Conservation (phyloP, 37 sponge, comb jelly and placozoan species). For the Amphimedon queenslandica region DNA sequence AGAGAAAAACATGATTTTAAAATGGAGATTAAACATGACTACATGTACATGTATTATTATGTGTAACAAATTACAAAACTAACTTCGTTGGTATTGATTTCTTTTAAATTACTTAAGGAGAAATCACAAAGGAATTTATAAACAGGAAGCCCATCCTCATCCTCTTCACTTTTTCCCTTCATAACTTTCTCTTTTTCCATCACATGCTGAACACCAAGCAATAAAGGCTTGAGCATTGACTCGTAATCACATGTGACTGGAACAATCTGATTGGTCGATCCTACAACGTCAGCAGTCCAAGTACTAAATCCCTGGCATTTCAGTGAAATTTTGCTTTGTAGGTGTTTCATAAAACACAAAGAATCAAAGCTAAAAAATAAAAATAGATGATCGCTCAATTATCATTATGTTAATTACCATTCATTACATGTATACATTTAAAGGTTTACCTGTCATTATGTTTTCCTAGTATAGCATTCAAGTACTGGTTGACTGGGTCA, state of each 20-base stretch:
- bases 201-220: conserved; percentile 32
- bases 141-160: not conserved
- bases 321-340: not conserved
- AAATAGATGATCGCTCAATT: not conserved
- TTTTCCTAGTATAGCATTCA: too few relatives aligned
- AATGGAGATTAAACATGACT: too few relatives aligned
- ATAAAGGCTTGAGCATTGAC: not conserved
- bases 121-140: not conserved
- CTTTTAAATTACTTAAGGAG: not conserved
- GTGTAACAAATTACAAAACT: too few relatives aligned
- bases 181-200: conserved; percentile 13
- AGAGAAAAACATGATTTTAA: too few relatives aligned
- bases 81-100: conserved; percentile 4
- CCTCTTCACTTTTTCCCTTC: not conserved
- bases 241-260: not conserved
- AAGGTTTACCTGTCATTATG: too few relatives aligned
- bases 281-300: not conserved
- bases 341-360: conserved; percentile 4
- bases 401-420: too few relatives aligned
- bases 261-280: not conserved
- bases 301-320: not conserved
- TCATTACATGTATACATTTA: too few relatives aligned
- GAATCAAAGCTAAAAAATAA: conserved; percentile 9
- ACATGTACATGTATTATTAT: too few relatives aligned
- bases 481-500: too few relatives aligned